Conservation (phyloP, 2,113 vertebrate genomes). For the Boulengeromyrus knoepffleri region DNA sequence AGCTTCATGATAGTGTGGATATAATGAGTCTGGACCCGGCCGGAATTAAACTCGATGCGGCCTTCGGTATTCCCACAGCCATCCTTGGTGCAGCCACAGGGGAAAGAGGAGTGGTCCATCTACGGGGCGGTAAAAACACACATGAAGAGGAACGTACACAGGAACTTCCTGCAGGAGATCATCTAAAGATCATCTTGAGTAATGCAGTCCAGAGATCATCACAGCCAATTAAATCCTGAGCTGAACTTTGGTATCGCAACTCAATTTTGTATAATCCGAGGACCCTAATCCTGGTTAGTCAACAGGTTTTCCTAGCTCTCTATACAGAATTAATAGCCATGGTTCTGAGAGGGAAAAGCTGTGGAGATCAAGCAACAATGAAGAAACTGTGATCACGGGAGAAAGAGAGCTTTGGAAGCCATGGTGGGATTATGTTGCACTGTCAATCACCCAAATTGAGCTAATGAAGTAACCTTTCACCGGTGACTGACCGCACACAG, state of each 20-base stretch:
- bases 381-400: neutral
- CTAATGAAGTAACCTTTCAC: neutral
- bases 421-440: neutral
- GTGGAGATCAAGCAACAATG: neutral
- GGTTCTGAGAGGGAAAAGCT: neutral
- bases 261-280: neutral
- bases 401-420: neutral
- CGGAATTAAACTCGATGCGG: constrained; percentile 89
- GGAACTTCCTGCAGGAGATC: neutral
- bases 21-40: constrained; percentile 87
- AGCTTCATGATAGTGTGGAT: constrained; percentile 93
- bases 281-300: neutral
- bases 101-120: constrained; percentile 95
- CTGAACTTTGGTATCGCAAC: neutral
- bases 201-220: neutral
- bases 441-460: neutral
- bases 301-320: neutral
- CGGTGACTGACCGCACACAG: neutral
- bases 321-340: neutral
- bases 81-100: constrained; percentile 86
- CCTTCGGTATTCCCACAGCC: constrained; percentile 85
- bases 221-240: neutral
- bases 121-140: constrained; percentile 39
- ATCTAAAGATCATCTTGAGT: neutral
- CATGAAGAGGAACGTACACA: neutral